Evolutionary conservation across 2,888 invertebrate species (phyloP).

Genomic region (Tinea semifulvella): DNA sequence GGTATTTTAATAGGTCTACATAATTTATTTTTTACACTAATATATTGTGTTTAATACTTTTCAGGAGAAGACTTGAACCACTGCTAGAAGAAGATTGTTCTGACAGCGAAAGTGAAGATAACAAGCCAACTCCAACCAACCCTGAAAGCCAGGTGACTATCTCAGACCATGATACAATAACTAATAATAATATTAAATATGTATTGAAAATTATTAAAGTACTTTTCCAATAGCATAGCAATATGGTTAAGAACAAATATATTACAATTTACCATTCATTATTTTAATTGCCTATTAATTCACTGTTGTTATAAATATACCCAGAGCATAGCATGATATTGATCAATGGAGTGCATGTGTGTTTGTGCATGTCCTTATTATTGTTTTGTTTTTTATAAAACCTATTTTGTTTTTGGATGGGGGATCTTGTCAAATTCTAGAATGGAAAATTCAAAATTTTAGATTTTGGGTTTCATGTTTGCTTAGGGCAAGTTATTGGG

Average conservation of each 20-base stretch:
- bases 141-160: conserved; percentile 65
- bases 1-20: not conserved
- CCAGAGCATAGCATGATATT: conserved; percentile 35
- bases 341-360: conserved; percentile 39
- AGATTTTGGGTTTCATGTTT: not conserved
- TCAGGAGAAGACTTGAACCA: conserved; percentile 80
- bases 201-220: no score
- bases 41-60: conserved; percentile 26
- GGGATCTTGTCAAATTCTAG: not conserved
- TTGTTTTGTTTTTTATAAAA: not conserved
- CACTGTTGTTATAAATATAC: conserved; percentile 9
- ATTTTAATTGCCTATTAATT: conserved; percentile 6
- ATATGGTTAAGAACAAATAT: no score
- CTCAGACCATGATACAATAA: not conserved
- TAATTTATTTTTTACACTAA: not conserved
- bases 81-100: conserved; percentile 84
- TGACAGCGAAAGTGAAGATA: conserved; percentile 65
- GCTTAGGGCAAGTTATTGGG: conserved; percentile 7
- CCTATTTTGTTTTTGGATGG: not conserved
- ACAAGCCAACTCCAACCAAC: conserved; percentile 57
- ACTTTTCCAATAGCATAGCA: no score
- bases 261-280: no score
- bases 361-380: conserved; percentile 38
- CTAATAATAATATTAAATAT: no score
- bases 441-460: conserved; percentile 1